These are phyloP conservation scores for Ceratina calcarata DNA, from an alignment of 1,140 invertebrate species.

Conservation along the genomic window DNA sequence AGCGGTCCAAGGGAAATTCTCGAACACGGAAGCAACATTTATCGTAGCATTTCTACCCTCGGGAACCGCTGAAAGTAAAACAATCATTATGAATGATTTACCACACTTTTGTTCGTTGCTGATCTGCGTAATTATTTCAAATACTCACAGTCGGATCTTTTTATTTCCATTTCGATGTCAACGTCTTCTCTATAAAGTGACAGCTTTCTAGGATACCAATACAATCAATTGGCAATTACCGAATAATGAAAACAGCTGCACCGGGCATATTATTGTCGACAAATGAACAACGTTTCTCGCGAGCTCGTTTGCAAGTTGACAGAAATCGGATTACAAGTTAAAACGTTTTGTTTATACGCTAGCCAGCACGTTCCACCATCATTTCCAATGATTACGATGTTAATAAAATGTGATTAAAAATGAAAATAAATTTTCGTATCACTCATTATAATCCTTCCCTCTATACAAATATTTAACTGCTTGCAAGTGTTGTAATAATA, in stretches of 20 bases:
- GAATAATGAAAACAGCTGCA: conserved; percentile 62
- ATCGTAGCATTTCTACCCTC: conserved; percentile 25
- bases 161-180: conserved; percentile 30
- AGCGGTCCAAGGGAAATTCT: conserved; percentile 66
- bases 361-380: too few species aligned
- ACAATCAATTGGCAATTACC: conserved; percentile 63
- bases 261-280: conserved; percentile 63
- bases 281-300: conserved; percentile 42
- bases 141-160: conserved; percentile 55
- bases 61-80: conserved; percentile 31
- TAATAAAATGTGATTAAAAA: too few species aligned
- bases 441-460: too few species aligned
- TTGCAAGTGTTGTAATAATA: too few species aligned
- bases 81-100: conserved; percentile 19
- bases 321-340: conserved; percentile 40
- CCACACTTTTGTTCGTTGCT: too few species aligned
- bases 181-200: conserved; percentile 16
- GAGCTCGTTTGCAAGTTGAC: conserved; percentile 54
- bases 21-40: conserved; percentile 41
- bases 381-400: too few species aligned
- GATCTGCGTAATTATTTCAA: background rate
- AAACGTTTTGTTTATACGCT: too few species aligned
- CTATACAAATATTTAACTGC: background rate
- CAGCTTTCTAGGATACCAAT: conserved; percentile 28
- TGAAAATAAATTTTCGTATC: too few species aligned